A percentile compares a stretch with the other conserved stretches of the same genome.
Evolutionary conservation across 1,140 invertebrate genomes (phyloP).

Genomic region (Drosophila sproati): DNA sequence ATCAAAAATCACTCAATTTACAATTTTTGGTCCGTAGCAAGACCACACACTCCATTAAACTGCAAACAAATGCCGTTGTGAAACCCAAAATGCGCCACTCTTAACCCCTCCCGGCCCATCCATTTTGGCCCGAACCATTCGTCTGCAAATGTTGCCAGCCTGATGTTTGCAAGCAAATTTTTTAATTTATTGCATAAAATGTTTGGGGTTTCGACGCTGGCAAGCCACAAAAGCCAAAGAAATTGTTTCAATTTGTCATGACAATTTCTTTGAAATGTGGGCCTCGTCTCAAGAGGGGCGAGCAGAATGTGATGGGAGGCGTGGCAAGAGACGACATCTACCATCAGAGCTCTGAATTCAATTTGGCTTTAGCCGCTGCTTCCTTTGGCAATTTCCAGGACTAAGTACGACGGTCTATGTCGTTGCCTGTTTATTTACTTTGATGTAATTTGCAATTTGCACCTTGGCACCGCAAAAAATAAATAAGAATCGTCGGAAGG

Average conservation of each 20-base stretch:
- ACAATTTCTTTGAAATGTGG: slow-evolving; percentile 78
- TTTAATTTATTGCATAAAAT: slow-evolving; percentile 81
- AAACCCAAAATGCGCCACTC: slow-evolving; percentile 18
- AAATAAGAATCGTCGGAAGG: slow-evolving; percentile 48
- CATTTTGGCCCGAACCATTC: not conserved
- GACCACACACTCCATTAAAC: slow-evolving; percentile 72
- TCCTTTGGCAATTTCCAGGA: slow-evolving; percentile 62
- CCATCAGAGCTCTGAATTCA: slow-evolving; percentile 73
- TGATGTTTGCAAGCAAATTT: slow-evolving; percentile 71
- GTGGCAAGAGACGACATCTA: slow-evolving; percentile 24
- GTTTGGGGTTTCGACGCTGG: slow-evolving; percentile 59
- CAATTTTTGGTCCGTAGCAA: slow-evolving; percentile 40
- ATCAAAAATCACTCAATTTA: slow-evolving; percentile 76
- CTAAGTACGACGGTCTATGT: slow-evolving; percentile 54
- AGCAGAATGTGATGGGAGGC: not conserved
- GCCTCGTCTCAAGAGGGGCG: not conserved
- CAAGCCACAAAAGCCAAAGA: slow-evolving; percentile 78
- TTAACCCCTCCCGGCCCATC: not conserved
- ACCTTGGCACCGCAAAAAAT: slow-evolving; percentile 50
- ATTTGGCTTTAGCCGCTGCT: slow-evolving; percentile 70
- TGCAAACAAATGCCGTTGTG: slow-evolving; percentile 63
- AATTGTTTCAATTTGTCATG: slow-evolving; percentile 83
- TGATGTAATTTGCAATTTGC: slow-evolving; percentile 81
- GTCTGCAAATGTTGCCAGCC: slow-evolving; percentile 9
- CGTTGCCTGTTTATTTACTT: slow-evolving; percentile 66